phyloP scores from a whole-genome alignment of 1,140 invertebrate species.

The Aphelinus certus region DNA sequence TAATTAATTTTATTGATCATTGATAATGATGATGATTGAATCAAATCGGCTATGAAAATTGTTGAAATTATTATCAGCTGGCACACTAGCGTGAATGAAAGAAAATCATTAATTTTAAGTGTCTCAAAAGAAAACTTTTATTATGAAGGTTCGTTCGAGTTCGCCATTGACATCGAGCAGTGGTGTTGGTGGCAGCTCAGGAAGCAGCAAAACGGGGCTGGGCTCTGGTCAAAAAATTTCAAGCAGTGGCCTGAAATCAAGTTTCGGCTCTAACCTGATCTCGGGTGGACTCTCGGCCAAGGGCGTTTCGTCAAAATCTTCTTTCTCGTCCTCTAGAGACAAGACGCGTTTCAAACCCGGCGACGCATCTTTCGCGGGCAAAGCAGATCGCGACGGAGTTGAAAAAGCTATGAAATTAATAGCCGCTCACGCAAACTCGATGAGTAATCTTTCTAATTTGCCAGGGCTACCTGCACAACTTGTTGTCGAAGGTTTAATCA shows the following conservation, averaged over 20 bases:
- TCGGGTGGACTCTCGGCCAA: constrained; percentile 49
- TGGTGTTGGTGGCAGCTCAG: constrained; percentile 46
- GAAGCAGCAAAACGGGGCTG: constrained; percentile 51
- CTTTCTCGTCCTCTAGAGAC: constrained; percentile 60
- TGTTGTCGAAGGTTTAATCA: constrained; percentile 78
- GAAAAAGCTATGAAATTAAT: constrained; percentile 67
- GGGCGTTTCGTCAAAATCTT: constrained; percentile 57
- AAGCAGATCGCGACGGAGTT: constrained; percentile 71
- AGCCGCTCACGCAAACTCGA: constrained; percentile 67
- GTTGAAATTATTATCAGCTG: too few relatives aligned
- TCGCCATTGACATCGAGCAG: constrained; percentile 51
- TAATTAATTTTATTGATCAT: too few relatives aligned
- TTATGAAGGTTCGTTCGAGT: constrained; percentile 46
- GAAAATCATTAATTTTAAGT: too few relatives aligned
- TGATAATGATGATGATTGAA: too few relatives aligned
- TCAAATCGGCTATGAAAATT: too few relatives aligned
- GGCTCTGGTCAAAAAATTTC: constrained; percentile 64
- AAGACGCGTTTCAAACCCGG: constrained; percentile 65
- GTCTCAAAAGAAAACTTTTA: too few relatives aligned
- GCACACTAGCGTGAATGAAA: too few relatives aligned
- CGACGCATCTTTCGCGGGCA: constrained; percentile 72
- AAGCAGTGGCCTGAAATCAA: constrained; percentile 58
- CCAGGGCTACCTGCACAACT: constrained; percentile 60
- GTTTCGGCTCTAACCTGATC: constrained; percentile 46
- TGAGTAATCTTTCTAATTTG: constrained; percentile 61